Evolutionary conservation across 2,888 invertebrate genomes (phyloP), one percentile per base, ranked within the genome.

Genomic region (Diadegma fenestrale): DNA sequence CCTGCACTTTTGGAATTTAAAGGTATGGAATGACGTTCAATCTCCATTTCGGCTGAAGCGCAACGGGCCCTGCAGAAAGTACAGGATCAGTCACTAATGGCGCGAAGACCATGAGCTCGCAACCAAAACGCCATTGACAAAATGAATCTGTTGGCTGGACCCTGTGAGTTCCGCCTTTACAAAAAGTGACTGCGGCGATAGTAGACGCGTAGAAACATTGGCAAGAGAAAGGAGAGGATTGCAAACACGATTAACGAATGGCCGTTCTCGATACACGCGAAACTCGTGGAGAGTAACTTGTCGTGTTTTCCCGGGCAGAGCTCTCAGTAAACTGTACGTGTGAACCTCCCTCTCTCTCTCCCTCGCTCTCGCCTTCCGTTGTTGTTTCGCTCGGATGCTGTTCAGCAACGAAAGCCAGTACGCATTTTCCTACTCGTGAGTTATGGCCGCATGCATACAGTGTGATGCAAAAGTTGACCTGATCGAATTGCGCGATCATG

Each of bases 231-330:
- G 84, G 63, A 76, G 80, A 84, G 80, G 72, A 80, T 84, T 72
- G 84, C 84, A 82, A 84, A 86, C 85, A 78, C 86, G 80, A 73
- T 58, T 80, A 84, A 84, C 80, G 84, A 84, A 80, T 84, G 77
- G 76, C 64, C 80, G 72, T 63, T 19, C 54, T 54, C 80, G 77
- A 84, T 76, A 86, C 68, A 68, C 64, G 63, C 66, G 84, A 51
- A 48, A 54, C 76, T 80, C 84, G 54, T 19, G 84, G 84, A 84
- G 86, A 86, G 86, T 86, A 86, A 83, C 86, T 86, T 86, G 86
- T 84, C 86, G 80, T 86, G 86, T 86, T 86, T 84, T 72, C 84
- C 73, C 73, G 61, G 45, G 54, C 63, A 54, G 45, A 63, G 72
- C 63, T 66, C 78, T 69, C 73, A 75, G 61, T 79, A 83, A 83